Evolutionary conservation across 2,888 invertebrate genomes (phyloP).

Genomic region (Phyto melanocephala): DNA sequence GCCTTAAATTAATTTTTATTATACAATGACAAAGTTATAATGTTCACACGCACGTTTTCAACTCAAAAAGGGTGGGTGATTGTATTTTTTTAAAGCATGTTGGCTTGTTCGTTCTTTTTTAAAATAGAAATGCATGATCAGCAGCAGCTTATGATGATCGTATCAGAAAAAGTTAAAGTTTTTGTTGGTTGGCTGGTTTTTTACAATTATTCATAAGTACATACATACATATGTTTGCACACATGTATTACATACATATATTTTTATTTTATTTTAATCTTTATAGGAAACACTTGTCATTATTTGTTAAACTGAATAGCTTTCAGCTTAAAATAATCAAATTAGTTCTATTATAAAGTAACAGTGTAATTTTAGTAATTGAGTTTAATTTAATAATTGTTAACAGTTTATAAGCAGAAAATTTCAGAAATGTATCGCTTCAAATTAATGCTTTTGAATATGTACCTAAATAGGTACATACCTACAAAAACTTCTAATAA

Average conservation of each 20-base stretch:
- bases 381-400: no score
- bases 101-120: neutral
- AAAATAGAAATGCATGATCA: constrained; percentile 9
- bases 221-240: neutral
- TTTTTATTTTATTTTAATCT: neutral
- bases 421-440: no score
- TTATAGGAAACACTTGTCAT: constrained; percentile 20
- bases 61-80: constrained; percentile 25
- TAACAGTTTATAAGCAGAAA: no score
- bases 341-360: neutral
- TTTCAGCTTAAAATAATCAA: neutral
- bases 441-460: no score
- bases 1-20: constrained; percentile 41
- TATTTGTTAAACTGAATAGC: constrained; percentile 18
- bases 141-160: constrained; percentile 19
- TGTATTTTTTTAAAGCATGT: constrained; percentile 19
- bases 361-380: no score
- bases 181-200: constrained; percentile 15
- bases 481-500: no score
- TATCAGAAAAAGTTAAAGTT: neutral
- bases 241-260: neutral
- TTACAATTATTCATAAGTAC: neutral
- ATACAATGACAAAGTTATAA: constrained; percentile 34
- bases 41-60: neutral
- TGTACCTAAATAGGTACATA: no score